Percentiles rank a stretch among this genome's conserved stretches.
phyloP scores from a whole-genome alignment of 1,140 invertebrate genomes.

The Phymastichus coffea region DNA sequence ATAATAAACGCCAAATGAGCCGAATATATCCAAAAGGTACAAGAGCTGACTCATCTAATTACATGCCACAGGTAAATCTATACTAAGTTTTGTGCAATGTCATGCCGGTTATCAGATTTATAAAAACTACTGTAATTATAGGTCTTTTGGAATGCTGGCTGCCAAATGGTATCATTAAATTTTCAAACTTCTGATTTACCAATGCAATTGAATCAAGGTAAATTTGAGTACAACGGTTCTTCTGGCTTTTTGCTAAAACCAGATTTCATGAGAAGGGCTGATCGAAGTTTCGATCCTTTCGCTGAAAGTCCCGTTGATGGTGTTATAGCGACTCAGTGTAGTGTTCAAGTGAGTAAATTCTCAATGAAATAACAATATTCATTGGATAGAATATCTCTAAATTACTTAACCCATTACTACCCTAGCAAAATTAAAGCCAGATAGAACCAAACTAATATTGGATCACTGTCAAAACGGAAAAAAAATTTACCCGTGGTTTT shows the following conservation, averaged over 20 bases:
- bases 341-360: constrained; percentile 76
- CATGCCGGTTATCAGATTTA: too few relatives aligned
- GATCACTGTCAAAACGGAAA: too few relatives aligned
- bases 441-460: too few relatives aligned
- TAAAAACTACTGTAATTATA: constrained; percentile 39
- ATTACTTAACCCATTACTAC: too few relatives aligned
- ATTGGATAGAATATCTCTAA: background rate
- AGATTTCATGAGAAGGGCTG: constrained; percentile 97
- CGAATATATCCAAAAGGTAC: constrained; percentile 99
- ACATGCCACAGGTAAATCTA: constrained; percentile 95
- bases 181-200: constrained; percentile 99
- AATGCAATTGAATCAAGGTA: constrained; percentile 99
- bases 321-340: constrained; percentile 97
- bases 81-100: too few relatives aligned
- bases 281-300: constrained; percentile 97
- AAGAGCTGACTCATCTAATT: constrained; percentile 97
- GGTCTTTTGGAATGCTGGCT: constrained; percentile 91
- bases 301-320: constrained; percentile 99
- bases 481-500: too few relatives aligned
- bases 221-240: constrained; percentile 98
- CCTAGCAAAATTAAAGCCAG: too few relatives aligned
- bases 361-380: too few relatives aligned
- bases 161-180: constrained; percentile 99
- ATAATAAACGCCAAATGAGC: constrained; percentile 99
- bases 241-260: constrained; percentile 97